Conservation (phyloP, 2,797 vertebrate species). For the Rhabdophis nuchalis region DNA sequence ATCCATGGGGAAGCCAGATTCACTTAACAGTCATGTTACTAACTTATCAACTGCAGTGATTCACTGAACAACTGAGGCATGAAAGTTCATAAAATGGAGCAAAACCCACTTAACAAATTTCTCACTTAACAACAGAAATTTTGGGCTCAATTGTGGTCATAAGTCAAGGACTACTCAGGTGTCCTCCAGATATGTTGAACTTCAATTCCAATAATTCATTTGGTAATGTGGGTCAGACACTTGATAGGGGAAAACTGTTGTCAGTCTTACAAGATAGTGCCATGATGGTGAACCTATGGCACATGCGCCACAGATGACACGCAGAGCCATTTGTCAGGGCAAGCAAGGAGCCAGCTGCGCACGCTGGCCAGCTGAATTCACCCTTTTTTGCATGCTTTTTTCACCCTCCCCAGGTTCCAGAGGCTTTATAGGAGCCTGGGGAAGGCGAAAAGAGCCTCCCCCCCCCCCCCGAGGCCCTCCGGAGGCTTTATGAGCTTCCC, state of each 20-base stretch:
- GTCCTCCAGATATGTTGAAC: background rate
- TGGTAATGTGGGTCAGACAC: background rate
- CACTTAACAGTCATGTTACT: background rate
- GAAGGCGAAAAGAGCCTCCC: too few species aligned
- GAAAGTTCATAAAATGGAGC: background rate
- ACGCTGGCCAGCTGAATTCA: too few species aligned
- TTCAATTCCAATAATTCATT: background rate
- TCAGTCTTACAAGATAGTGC: background rate
- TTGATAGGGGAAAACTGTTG: background rate
- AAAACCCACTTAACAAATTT: background rate
- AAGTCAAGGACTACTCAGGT: background rate
- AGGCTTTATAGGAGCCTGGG: too few species aligned
- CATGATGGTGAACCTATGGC: too few species aligned
- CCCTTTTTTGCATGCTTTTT: too few species aligned
- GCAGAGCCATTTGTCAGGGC: too few species aligned
- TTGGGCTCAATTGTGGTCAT: background rate
- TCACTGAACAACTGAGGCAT: background rate
- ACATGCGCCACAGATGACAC: too few species aligned
- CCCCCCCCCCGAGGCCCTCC: too few species aligned
- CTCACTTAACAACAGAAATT: background rate
- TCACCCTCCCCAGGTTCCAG: too few species aligned
- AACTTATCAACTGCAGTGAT: too few species aligned
- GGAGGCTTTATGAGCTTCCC: too few species aligned
- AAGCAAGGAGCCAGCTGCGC: too few species aligned
- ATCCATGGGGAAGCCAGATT: background rate